These are phyloP conservation scores for Phymastichus coffea DNA, from an alignment of 1,140 invertebrate genomes.

Conservation along the genomic window DNA sequence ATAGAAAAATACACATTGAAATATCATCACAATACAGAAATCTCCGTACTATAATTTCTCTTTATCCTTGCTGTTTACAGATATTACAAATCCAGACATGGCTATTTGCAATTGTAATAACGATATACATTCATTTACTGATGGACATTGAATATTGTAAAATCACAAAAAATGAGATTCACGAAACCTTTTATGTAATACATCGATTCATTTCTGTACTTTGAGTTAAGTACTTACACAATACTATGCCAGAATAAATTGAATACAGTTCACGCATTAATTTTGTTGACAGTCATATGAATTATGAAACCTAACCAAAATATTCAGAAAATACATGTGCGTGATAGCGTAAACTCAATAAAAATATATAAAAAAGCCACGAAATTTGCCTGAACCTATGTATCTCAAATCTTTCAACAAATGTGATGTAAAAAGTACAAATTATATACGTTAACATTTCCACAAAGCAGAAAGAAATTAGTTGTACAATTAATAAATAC, in stretches of 20 bases:
- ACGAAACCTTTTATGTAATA: background rate
- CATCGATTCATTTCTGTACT: conserved; percentile 4
- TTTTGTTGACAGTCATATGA: background rate
- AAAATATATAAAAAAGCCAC: background rate
- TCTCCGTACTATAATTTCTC: background rate
- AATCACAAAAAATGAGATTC: conserved; percentile 13
- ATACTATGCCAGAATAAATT: conserved; percentile 1
- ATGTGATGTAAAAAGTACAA: background rate
- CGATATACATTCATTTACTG: too few species aligned
- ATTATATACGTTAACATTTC: conserved; percentile 9
- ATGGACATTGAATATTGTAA: too few species aligned
- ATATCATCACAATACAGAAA: conserved; percentile 10
- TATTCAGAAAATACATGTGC: background rate
- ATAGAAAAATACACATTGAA: conserved; percentile 27
- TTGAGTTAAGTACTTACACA: conserved; percentile 4
- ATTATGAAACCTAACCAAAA: too few species aligned
- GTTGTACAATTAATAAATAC: background rate
- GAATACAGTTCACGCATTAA: background rate
- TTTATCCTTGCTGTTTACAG: background rate
- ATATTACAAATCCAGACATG: too few species aligned
- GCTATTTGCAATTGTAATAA: too few species aligned
- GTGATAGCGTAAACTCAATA: background rate
- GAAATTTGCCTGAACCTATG: conserved; percentile 1
- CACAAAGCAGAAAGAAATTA: too few species aligned
- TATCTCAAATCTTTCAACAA: background rate